Evolutionary conservation across 2,888 invertebrate species (phyloP).

Genomic region (Cenopis cana): DNA sequence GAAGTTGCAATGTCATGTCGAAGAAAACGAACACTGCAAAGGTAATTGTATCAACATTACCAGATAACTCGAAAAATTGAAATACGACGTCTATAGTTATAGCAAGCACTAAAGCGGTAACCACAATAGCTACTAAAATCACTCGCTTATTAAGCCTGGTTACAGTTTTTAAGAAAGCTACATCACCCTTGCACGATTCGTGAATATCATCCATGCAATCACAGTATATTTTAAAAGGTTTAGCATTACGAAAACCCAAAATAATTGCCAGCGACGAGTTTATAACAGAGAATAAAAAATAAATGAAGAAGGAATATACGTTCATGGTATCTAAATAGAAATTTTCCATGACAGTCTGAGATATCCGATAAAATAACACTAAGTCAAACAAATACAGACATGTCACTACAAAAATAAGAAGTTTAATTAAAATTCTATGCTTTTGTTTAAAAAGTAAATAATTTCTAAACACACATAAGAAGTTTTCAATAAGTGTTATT

Average conservation of each 20-base stretch:
- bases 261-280: slow-evolving; percentile 4
- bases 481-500: not conserved
- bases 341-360: not conserved
- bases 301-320: not conserved
- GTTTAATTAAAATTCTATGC: not conserved
- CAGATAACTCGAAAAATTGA: not conserved
- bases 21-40: not conserved
- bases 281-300: not conserved
- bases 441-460: not conserved
- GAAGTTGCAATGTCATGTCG: not conserved
- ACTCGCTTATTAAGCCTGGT: not conserved
- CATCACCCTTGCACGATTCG: not conserved
- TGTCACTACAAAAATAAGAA: not conserved
- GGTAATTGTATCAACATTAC: not conserved
- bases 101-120: not conserved
- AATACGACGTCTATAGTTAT: not conserved
- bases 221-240: not conserved
- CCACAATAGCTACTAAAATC: not conserved
- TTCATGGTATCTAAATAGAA: not conserved
- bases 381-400: not conserved
- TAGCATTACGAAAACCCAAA: not conserved
- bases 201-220: slow-evolving; percentile 2
- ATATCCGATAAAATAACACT: not conserved
- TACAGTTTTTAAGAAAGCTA: not conserved
- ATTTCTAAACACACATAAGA: slow-evolving; percentile 4